These are phyloP conservation scores for Aldabrachelys gigantea DNA, from an alignment of 2,113 vertebrate genomes.

Conservation along the genomic window DNA sequence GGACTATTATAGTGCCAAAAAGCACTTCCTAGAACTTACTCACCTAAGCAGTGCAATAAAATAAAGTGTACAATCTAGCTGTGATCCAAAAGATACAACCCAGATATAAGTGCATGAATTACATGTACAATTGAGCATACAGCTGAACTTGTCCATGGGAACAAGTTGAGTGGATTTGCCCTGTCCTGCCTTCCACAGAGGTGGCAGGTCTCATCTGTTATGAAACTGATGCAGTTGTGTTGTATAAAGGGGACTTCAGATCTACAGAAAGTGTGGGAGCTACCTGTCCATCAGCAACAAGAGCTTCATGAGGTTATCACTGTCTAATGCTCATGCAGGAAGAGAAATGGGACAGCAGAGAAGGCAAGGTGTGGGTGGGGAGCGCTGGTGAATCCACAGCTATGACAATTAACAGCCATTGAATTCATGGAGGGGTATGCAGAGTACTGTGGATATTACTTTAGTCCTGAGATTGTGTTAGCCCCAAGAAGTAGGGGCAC, in stretches of 20 bases:
- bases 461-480: not conserved
- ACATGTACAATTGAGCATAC: not conserved
- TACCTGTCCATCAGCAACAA: not conserved
- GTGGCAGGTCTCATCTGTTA: not conserved
- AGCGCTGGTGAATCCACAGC: not conserved
- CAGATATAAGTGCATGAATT: not conserved
- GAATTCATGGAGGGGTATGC: not conserved
- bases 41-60: too few species aligned
- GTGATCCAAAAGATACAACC: not conserved
- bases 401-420: not conserved
- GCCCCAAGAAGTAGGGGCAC: not conserved
- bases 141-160: not conserved
- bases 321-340: not conserved
- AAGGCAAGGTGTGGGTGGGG: not conserved
- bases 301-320: not conserved
- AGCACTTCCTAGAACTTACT: not conserved
- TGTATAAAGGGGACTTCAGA: not conserved
- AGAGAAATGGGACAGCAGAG: not conserved
- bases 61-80: not conserved
- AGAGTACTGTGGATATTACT: not conserved
- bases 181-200: not conserved
- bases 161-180: not conserved
- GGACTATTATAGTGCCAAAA: not conserved
- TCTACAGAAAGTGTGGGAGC: not conserved
- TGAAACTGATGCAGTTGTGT: not conserved